Evolutionary conservation across 92 coral and sea anemone genomes (phyloP), one percentile per base, ranked within the genome.

Genomic region (Bergia puertoricense): DNA sequence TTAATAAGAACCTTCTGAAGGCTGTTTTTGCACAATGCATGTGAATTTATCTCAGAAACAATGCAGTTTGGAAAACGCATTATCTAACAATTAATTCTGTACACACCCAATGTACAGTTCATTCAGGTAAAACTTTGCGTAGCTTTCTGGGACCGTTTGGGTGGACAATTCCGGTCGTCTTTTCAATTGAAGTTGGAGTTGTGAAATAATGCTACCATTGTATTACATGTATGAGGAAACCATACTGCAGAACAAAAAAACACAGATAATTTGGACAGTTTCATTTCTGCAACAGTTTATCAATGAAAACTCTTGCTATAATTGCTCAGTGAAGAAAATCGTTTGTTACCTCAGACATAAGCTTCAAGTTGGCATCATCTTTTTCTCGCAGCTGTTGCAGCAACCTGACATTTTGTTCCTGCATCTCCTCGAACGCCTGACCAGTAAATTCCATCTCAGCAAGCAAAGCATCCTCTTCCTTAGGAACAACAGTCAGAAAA

Each of bases 381-480:
- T 96, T 96, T 89, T 96, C 98, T 77, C 98, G 80, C 9, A 96
- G 89, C 73, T 96, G 98, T 82, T 96, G 98, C 45, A 96, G 88
- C 22, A 96, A 88, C 16, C 98, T 93, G 11, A 93, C 93, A 37
- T 96, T 96, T 79, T 96, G 98, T 67, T 96, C 98, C 80, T 96
- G 98, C 98, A 96, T 96, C 83, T 96, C 98, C 80, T 95, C 98
- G 62, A 95, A 96, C 45, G 98, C 98, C 81, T 96, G 98, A 10
- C 98, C 98, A 37, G 98, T 96, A 80, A 96, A 96, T 89, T 96
- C 98, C 98, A 96, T 96, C 85, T 96, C 98, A 0, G 98, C 97
- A 30, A 96, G 88, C 74, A 96, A 80, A 37, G 98, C 98, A 85
- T 93, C 98, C 82, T 96, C 98, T 73, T 94, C 98, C 96, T 95